A percentile compares a stretch with the other conserved stretches of the same genome.
phyloP scores from a whole-genome alignment of 2,797 vertebrate species.

The Sparidentex hasta region DNA sequence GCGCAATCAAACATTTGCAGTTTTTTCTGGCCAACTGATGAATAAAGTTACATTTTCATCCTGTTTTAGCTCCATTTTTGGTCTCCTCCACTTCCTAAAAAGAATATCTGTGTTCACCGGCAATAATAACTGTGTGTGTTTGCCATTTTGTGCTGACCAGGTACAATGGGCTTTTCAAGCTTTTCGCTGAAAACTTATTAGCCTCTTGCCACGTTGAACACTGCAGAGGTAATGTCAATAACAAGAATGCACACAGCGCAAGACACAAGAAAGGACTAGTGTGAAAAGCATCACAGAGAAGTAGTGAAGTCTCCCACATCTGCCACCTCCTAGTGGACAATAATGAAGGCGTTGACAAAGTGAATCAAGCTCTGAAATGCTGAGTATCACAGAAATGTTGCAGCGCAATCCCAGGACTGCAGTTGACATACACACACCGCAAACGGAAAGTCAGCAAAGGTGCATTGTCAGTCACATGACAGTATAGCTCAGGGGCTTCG shows the following conservation, averaged over 20 bases:
- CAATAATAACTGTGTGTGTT: not conserved
- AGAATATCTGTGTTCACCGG: not conserved
- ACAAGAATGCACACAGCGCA: not conserved
- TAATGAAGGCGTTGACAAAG: conserved; percentile 62
- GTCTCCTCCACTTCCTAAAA: not conserved
- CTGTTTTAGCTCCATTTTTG: not conserved
- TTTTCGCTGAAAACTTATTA: not conserved
- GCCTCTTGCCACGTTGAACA: conserved; percentile 6
- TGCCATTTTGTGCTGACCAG: not conserved
- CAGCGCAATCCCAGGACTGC: conserved; percentile 61
- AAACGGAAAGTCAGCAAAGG: conserved; percentile 67
- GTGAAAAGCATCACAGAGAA: conserved; percentile 15
- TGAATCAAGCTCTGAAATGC: conserved; percentile 64
- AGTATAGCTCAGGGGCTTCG: conserved; percentile 52
- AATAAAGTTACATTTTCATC: too few relatives aligned
- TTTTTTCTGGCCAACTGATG: not conserved
- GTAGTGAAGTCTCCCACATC: conserved; percentile 18
- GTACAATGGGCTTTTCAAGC: not conserved
- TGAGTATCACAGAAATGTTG: conserved; percentile 63
- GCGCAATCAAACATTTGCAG: not conserved
- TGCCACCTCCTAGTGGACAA: conserved; percentile 28
- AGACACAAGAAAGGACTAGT: not conserved
- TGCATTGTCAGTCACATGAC: conserved; percentile 73
- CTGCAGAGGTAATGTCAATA: not conserved
- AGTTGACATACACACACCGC: conserved; percentile 45